Conservation (phyloP, 2,888 invertebrate species). For the Automeris io region DNA sequence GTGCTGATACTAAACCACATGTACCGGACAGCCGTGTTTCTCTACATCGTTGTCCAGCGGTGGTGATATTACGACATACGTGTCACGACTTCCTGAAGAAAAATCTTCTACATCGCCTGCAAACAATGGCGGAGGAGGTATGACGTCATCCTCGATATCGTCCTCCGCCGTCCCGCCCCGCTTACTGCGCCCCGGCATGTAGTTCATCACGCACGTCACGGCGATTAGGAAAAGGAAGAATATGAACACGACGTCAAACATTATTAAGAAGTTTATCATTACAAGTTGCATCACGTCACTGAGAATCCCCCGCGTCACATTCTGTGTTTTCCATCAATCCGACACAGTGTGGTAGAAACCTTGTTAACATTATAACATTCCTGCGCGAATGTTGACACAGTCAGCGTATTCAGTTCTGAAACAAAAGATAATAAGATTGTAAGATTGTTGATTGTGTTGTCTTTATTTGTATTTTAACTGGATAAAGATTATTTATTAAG, state of each 20-base stretch:
- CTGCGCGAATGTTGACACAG: background rate
- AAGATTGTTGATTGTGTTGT: background rate
- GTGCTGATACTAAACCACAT: constrained; percentile 68
- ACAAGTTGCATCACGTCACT: constrained; percentile 85
- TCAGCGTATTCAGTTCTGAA: constrained; percentile 3
- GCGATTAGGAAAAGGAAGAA: constrained; percentile 91
- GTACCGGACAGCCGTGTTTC: constrained; percentile 69
- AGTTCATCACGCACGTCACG: constrained; percentile 89
- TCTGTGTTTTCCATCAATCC: constrained; percentile 29
- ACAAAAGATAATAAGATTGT: constrained; percentile 2
- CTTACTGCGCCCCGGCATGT: constrained; percentile 80
- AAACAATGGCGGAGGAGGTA: constrained; percentile 69
- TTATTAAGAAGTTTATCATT: constrained; percentile 90
- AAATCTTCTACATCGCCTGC: constrained; percentile 51
- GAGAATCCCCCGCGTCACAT: constrained; percentile 48
- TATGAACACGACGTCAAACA: constrained; percentile 92
- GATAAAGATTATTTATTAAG: too few relatives aligned
- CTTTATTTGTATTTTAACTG: background rate
- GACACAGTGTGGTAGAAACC: background rate
- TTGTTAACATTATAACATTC: constrained; percentile 7
- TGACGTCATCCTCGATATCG: constrained; percentile 66
- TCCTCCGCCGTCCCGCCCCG: constrained; percentile 70
- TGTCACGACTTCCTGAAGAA: constrained; percentile 53
- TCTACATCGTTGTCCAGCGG: constrained; percentile 54
- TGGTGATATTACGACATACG: constrained; percentile 70